Conservation (phyloP, 2,113 vertebrate genomes). For the Crocuta crocuta region DNA sequence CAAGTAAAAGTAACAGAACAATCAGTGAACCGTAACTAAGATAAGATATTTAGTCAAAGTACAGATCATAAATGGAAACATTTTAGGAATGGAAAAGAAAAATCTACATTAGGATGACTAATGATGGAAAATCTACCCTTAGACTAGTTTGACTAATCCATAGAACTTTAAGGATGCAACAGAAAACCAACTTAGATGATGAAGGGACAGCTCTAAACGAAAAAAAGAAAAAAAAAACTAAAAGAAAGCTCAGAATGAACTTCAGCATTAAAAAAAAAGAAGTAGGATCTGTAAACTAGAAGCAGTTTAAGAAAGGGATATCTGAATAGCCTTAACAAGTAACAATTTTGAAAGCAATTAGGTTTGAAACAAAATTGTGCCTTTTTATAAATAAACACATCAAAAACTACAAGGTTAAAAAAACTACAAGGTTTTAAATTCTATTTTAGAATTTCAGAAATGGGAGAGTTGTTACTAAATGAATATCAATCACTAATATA, state of each 20-base stretch:
- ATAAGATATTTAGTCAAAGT: neutral
- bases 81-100: neutral
- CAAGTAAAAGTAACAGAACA: neutral
- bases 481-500: neutral
- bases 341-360: neutral
- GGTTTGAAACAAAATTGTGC: neutral
- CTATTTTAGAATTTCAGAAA: constrained; percentile 39
- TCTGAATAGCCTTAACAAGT: neutral
- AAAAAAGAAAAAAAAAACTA: neutral
- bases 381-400: neutral
- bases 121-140: neutral
- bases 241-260: neutral
- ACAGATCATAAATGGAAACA: neutral
- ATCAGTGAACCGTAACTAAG: neutral
- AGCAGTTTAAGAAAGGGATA: neutral
- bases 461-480: neutral
- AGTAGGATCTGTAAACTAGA: neutral
- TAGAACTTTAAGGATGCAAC: neutral
- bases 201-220: neutral
- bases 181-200: neutral
- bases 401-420: neutral
- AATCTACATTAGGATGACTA: neutral
- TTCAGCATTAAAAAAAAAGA: neutral
- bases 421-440: neutral
- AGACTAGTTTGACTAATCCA: neutral